These are phyloP conservation scores for Bicyclus anynana DNA, from an alignment of 1,140 invertebrate genomes.

Conservation along the genomic window DNA sequence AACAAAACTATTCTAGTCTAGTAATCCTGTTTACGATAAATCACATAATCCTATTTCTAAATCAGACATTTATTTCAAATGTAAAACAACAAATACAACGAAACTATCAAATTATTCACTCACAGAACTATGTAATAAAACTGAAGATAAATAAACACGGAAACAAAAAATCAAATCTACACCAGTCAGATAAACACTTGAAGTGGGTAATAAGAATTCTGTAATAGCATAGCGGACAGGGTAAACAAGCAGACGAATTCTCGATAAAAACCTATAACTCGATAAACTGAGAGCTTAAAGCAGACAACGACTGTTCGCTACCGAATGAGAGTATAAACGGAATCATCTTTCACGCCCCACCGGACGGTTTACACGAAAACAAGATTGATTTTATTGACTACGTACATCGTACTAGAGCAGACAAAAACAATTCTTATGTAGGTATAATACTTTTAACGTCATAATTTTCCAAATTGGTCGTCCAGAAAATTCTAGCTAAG, in stretches of 20 bases:
- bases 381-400: conserved; percentile 46
- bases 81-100: neutral
- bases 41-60: too few relatives aligned
- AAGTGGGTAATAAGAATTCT: conserved; percentile 36
- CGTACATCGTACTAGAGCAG: conserved; percentile 4
- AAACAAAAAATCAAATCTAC: conserved; percentile 3
- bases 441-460: neutral
- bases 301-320: conserved; percentile 46
- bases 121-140: neutral
- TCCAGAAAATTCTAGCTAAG: neutral
- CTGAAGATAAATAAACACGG: neutral
- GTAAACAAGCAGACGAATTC: conserved; percentile 53
- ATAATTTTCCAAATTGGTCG: neutral
- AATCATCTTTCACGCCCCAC: conserved; percentile 46
- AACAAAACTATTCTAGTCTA: too few relatives aligned
- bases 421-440: neutral
- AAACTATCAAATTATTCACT: neutral
- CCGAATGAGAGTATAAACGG: conserved; percentile 46
- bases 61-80: too few relatives aligned
- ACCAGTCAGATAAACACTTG: conserved; percentile 36
- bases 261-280: conserved; percentile 62
- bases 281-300: conserved; percentile 41
- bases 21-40: too few relatives aligned
- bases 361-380: conserved; percentile 33
- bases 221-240: conserved; percentile 43